Evolutionary conservation across 2,797 vertebrate species (phyloP), one percentile per base, ranked within the genome.

Genomic region (Enteromius paludinosus): DNA sequence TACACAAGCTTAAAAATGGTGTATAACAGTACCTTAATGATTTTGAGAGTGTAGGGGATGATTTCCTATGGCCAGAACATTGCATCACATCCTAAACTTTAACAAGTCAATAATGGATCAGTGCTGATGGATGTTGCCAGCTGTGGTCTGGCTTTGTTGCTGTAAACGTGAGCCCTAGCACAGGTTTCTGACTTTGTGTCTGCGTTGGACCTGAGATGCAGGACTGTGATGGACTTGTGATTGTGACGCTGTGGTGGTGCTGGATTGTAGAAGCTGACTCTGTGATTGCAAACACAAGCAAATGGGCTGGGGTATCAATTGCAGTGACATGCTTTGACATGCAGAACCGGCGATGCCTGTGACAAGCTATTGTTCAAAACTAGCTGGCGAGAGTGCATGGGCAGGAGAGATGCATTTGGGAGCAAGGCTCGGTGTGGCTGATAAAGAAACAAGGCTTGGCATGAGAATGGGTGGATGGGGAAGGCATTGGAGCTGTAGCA

Each of bases 261-360:
- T 9, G 66, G 66, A 45, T 45, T 30, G n/a, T 23, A 17, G n/a
- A 25, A 17, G 18, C 14, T 17, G 66, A 70, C 3, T 25, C n/a
- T 45, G 59, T 61, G 59, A 28, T 62, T 62, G 59, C 59, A 30
- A 17, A 17, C 25, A 62, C 59, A 62, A 62, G 59, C 59, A 62
- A 28, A 17, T 62, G 25, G 59, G 14, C 14, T 62, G 59, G 14
- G 11, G 25, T 62, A 28, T 62, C 25, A 62, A 30, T 62, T 28
- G 30, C 25, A 62, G 14, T 62, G 25, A 61, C 59, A 17, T 15
- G 25, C 17, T 14, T 61, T 61, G 56, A 61, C 23, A 15, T 7
- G 23, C 25, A 62, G 59, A 62, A 17, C 59, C 59, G 12, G 25
- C 25, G 14, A 25, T 28, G 14, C 25, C 14, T 61, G 59, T 17